Conservation (phyloP, 23 tunicate genomes). For the Trididemnum nubilum region DNA sequence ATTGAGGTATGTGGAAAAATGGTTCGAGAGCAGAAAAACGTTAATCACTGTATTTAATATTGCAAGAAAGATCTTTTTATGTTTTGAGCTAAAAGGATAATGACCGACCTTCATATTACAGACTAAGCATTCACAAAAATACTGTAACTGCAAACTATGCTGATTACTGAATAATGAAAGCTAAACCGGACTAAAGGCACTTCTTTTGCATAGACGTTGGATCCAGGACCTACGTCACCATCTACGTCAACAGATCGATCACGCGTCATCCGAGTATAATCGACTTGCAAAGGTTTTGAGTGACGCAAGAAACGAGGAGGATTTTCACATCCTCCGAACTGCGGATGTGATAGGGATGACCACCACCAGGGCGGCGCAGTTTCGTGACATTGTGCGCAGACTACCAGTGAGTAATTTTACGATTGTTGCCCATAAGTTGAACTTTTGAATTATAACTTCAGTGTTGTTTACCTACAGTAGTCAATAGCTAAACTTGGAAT, state of each 20-base stretch:
- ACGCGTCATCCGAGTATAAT: conserved; percentile 42
- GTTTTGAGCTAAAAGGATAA: too few species aligned
- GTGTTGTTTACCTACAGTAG: background rate
- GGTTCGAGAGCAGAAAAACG: too few species aligned
- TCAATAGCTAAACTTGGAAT: background rate
- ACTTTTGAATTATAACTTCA: background rate
- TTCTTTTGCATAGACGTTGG: conserved; percentile 90
- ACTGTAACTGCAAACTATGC: too few species aligned
- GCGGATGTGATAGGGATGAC: conserved; percentile 56
- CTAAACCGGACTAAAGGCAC: too few species aligned
- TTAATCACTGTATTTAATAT: too few species aligned
- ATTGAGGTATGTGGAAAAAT: too few species aligned
- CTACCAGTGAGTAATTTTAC: conserved; percentile 35
- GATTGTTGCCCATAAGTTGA: background rate
- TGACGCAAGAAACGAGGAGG: conserved; percentile 34
- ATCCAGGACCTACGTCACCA: conserved; percentile 45
- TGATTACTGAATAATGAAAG: too few species aligned
- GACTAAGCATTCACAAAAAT: too few species aligned
- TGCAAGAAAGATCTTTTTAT: too few species aligned
- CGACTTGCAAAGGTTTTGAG: conserved; percentile 39
- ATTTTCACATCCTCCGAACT: conserved; percentile 12
- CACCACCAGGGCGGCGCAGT: conserved; percentile 60
- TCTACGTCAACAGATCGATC: conserved; percentile 13
- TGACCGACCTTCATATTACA: too few species aligned
- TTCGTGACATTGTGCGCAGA: conserved; percentile 37